Base-by-base conservation (phyloP, 2,113 vertebrate species). In the Hirundichthys speculiger region DNA sequence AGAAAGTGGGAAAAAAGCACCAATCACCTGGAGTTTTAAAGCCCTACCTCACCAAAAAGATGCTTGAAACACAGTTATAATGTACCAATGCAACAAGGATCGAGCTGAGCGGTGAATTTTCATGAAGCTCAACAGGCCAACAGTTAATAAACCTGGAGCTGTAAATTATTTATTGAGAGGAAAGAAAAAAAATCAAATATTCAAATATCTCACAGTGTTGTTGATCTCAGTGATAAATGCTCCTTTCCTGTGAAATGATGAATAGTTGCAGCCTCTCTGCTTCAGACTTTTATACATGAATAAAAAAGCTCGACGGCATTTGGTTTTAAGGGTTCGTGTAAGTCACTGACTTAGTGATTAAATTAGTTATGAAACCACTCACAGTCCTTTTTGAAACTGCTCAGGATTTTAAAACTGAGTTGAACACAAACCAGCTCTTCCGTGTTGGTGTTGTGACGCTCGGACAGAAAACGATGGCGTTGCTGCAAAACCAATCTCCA, bases 211-310 rank as follows among this genome's bases (percentile, higher is more conserved):
- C 14, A 14, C 3, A 16, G 4, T 59, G 75, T 53, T 72, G 63
- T 87, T 84, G 69, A 73, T 80, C 73, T 75, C 18, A 5, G 52
- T 84, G 79, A 85, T 78, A 59, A 80, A 84, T 76, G 67, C 18
- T n/a, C n/a, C 66, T 66, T 75, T 73, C 52, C 56, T 70, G 64
- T 22, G 60, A 70, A 80, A 69, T 77, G 75, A 74, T 63, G 51
- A 71, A 72, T 6, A 47, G n/a, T n/a, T n/a, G n/a, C n/a, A n/a
- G 75, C 62, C 66, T 52, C 54, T 1, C 5, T 72, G 67, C 64
- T 48, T 42, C 42, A 63, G 61, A 27, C 42, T 54, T 65, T 58
- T 56, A 41, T 49, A 64, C n/a, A 67, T 79, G 21, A 60, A 67
- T 64, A 51, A 73, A 63, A 61, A 18, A 41, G 43, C 49, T 30